Evolutionary conservation across 2,797 vertebrate genomes (phyloP).

Genomic region (Urophycis tenuis): DNA sequence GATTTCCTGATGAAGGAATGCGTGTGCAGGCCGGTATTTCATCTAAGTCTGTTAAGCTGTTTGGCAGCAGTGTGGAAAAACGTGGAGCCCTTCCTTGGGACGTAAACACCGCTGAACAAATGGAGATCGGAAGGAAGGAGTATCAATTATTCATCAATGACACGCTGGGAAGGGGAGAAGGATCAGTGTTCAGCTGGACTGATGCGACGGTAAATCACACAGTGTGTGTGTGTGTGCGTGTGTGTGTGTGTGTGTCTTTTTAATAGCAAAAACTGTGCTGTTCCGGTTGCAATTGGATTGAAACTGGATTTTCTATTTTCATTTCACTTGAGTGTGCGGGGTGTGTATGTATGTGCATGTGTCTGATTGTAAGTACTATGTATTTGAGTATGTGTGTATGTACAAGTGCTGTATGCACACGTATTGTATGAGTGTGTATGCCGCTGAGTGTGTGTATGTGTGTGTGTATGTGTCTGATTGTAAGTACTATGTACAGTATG

Average conservation of each 20-base stretch:
- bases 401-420: neutral
- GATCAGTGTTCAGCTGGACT: slow-evolving; percentile 50
- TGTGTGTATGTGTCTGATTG: neutral
- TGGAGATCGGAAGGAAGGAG: slow-evolving; percentile 16
- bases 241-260: slow-evolving; percentile 2
- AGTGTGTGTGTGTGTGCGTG: slow-evolving; percentile 4
- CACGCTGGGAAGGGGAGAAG: slow-evolving; percentile 48
- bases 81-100: slow-evolving; percentile 8
- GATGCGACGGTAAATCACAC: slow-evolving; percentile 58
- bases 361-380: neutral
- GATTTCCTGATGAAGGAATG: slow-evolving; percentile 8
- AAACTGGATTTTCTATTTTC: slow-evolving; percentile 17
- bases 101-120: slow-evolving; percentile 23
- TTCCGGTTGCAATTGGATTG: too few species aligned
- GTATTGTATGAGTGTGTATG: slow-evolving; percentile 8
- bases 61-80: slow-evolving; percentile 15
- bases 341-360: slow-evolving; percentile 4
- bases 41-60: slow-evolving; percentile 9
- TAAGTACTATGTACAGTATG: neutral
- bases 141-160: slow-evolving; percentile 73
- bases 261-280: too few species aligned
- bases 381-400: slow-evolving; percentile 14
- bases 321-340: slow-evolving; percentile 6
- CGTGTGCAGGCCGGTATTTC: slow-evolving; percentile 7
- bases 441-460: neutral